Evolutionary conservation across 2,797 vertebrate genomes (phyloP).

Genomic region (Artibeus lituratus): DNA sequence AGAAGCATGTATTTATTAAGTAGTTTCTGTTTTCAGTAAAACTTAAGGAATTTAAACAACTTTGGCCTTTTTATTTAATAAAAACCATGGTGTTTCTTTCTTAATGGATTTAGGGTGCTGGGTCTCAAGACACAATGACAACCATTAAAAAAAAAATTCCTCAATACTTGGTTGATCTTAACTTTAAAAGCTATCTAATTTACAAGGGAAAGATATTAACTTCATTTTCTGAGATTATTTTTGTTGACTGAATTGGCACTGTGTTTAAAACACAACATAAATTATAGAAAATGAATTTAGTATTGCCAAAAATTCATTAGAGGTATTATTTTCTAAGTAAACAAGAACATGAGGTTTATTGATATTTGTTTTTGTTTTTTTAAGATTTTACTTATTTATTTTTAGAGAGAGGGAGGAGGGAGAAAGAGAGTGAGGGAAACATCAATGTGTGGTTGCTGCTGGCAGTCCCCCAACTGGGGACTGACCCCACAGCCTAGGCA

Average conservation of each 20-base stretch:
- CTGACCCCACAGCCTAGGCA: no score
- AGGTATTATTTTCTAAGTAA: constrained; percentile 18
- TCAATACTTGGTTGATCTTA: not conserved
- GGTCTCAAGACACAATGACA: not conserved
- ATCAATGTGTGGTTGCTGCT: no score
- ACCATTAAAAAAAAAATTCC: not conserved
- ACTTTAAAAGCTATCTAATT: not conserved
- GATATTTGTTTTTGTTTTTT: no score
- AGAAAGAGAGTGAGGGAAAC: no score
- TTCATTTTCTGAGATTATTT: constrained; percentile 48
- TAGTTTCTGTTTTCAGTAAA: not conserved
- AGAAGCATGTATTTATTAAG: not conserved
- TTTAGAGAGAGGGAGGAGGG: no score
- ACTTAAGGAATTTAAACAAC: not conserved
- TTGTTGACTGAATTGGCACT: not conserved
- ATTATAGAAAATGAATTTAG: not conserved
- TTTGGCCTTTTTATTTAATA: constrained; percentile 27
- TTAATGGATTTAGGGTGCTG: not conserved
- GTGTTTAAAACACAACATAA: not conserved
- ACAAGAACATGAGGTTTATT: constrained; percentile 22
- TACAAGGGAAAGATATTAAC: not conserved
- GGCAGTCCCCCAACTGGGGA: no score
- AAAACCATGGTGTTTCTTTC: not conserved
- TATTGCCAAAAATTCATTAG: not conserved
- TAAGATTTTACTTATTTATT: no score